Percentiles rank a stretch among this genome's conserved stretches.
Evolutionary conservation across 2,113 vertebrate genomes (phyloP).

Genomic region (Prinia subflava): DNA sequence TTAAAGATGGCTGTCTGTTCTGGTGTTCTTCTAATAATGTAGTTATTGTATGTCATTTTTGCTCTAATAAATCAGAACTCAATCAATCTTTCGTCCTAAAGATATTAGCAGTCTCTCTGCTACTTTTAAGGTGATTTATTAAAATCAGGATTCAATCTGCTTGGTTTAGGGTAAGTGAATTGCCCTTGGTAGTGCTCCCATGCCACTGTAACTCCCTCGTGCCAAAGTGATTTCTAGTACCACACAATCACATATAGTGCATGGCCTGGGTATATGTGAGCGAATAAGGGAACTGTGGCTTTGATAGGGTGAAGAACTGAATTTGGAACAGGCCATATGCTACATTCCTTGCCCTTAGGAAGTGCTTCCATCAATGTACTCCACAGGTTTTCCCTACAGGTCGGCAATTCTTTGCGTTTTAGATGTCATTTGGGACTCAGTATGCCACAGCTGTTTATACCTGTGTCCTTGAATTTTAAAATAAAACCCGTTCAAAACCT

Average conservation of each 20-base stretch:
- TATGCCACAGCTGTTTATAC: neutral
- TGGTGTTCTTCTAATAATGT: neutral
- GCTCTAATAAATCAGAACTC: neutral
- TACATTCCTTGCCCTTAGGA: neutral
- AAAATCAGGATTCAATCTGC: neutral
- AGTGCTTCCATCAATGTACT: neutral
- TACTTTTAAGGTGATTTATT: neutral
- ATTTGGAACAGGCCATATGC: neutral
- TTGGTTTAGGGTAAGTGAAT: neutral
- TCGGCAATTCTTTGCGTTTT: neutral
- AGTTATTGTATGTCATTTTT: neutral
- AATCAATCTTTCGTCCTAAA: neutral
- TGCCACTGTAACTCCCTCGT: neutral
- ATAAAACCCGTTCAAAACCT: neutral
- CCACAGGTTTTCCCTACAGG: neutral
- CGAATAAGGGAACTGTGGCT: neutral
- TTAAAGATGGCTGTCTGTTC: neutral
- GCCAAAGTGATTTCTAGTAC: neutral
- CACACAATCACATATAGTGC: accelerated
- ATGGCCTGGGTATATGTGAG: accelerated
- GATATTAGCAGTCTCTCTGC: neutral
- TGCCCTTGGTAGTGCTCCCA: neutral
- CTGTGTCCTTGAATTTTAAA: neutral
- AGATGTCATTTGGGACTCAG: neutral
- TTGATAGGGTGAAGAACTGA: neutral